Evolutionary conservation across 2,113 vertebrate genomes (phyloP).

Genomic region (Oxyruncus cristatus): DNA sequence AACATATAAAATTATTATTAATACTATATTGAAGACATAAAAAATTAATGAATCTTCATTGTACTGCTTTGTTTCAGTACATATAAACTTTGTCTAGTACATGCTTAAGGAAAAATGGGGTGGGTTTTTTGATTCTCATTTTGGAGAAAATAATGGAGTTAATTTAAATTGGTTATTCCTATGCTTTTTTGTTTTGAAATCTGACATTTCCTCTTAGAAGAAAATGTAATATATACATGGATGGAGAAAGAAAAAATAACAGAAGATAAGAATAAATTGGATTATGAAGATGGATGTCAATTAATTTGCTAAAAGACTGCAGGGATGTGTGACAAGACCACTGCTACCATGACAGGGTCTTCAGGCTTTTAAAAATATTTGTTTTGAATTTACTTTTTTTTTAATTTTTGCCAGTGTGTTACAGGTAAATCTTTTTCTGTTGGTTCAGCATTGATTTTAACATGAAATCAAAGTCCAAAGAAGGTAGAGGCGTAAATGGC

Average conservation of each 20-base stretch:
- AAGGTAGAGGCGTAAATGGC: not conserved
- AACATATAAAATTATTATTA: not conserved
- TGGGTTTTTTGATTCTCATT: accelerated
- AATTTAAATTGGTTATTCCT: not conserved
- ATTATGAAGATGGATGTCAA: not conserved
- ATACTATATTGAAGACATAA: not conserved
- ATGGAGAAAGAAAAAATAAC: not conserved
- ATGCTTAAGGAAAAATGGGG: not conserved
- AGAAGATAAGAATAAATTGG: not conserved
- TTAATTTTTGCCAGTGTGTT: not conserved
- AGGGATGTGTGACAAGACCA: not conserved
- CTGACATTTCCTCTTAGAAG: not conserved
- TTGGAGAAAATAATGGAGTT: not conserved
- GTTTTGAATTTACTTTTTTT: not conserved
- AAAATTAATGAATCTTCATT: not conserved
- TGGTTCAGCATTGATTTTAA: not conserved
- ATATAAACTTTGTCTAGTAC: not conserved
- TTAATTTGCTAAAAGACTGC: not conserved
- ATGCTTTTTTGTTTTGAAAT: not conserved
- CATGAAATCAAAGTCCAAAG: not conserved
- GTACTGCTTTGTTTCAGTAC: not conserved
- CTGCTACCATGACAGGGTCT: not conserved
- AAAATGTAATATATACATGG: not conserved
- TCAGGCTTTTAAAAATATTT: not conserved
- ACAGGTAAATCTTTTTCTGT: not conserved